A percentile compares a stretch with the other conserved stretches of the same genome.
Evolutionary conservation across 2,113 vertebrate genomes (phyloP).

Genomic region (Brachyhypopomus gauderio): DNA sequence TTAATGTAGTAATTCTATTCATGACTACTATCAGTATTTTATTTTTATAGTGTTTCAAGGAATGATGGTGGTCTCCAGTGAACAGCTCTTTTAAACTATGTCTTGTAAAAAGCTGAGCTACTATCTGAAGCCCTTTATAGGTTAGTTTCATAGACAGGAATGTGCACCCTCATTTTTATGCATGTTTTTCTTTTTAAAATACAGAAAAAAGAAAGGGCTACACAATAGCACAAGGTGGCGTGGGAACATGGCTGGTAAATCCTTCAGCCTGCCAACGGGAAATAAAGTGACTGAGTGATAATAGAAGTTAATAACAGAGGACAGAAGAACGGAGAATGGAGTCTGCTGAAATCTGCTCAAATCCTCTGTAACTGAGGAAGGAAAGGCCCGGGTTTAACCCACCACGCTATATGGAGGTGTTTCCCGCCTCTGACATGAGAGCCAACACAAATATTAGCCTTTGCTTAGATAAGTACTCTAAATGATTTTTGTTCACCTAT

Average conservation of each 20-base stretch:
- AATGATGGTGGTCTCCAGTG: too few relatives aligned
- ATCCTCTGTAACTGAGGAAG: constrained; percentile 17
- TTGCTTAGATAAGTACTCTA: background rate
- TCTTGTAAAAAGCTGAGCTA: background rate
- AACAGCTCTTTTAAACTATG: too few relatives aligned
- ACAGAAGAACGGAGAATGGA: too few relatives aligned
- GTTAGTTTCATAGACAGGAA: background rate
- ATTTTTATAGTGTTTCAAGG: too few relatives aligned
- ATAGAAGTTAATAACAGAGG: background rate
- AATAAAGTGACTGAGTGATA: background rate
- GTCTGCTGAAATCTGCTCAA: background rate
- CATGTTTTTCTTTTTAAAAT: too few relatives aligned
- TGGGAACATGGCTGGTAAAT: background rate
- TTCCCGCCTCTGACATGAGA: background rate
- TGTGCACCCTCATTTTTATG: too few relatives aligned
- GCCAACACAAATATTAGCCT: constrained; percentile 16
- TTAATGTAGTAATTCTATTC: too few relatives aligned
- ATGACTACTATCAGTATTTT: too few relatives aligned
- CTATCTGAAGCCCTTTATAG: background rate
- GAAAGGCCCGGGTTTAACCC: constrained; percentile 23
- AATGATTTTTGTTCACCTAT: background rate
- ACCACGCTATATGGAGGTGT: background rate
- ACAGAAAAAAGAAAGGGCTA: too few relatives aligned
- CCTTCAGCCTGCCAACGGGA: too few relatives aligned
- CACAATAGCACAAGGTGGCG: background rate